phyloP scores from a whole-genome alignment of 2,888 invertebrate genomes.

The Drosophila paranaensis region DNA sequence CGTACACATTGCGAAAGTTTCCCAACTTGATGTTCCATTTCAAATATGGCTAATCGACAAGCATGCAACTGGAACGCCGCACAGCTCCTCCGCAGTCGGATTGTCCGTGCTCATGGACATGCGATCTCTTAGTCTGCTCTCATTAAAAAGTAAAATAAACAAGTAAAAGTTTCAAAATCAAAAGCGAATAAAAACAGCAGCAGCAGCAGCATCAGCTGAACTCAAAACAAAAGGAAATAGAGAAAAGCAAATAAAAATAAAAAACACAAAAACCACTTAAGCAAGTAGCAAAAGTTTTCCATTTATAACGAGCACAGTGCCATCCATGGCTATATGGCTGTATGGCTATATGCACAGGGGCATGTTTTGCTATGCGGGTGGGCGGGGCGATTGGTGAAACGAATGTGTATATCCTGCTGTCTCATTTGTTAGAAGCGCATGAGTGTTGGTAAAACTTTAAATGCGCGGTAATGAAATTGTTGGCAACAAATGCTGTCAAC shows the following conservation, averaged over 20 bases:
- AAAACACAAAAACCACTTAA: constrained; percentile 73
- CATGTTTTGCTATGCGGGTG: constrained; percentile 28
- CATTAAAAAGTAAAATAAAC: constrained; percentile 79
- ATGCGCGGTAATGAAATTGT: constrained; percentile 80
- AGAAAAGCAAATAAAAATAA: constrained; percentile 52
- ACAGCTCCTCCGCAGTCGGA: constrained; percentile 18
- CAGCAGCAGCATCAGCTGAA: constrained; percentile 22
- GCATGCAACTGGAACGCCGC: constrained; percentile 22
- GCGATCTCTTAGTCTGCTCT: constrained; percentile 64
- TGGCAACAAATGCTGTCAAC: constrained; percentile 76
- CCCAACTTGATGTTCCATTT: constrained; percentile 64
- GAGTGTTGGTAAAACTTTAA: constrained; percentile 75
- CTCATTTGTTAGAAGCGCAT: constrained; percentile 44
- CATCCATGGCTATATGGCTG: constrained; percentile 31
- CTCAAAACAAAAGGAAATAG: constrained; percentile 36
- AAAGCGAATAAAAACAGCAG: constrained; percentile 51
- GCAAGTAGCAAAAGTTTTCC: constrained; percentile 78
- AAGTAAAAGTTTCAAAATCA: constrained; percentile 66
- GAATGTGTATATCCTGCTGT: constrained; percentile 51
- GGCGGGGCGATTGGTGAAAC: constrained; percentile 9
- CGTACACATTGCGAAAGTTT: constrained; percentile 45
- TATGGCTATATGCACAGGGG: constrained; percentile 33
- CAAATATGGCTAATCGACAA: constrained; percentile 75
- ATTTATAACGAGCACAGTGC: constrained; percentile 78
- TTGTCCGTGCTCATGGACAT: constrained; percentile 49